Conservation (phyloP, 1,140 invertebrate genomes). For the Lordiphosa stackelbergi region DNA sequence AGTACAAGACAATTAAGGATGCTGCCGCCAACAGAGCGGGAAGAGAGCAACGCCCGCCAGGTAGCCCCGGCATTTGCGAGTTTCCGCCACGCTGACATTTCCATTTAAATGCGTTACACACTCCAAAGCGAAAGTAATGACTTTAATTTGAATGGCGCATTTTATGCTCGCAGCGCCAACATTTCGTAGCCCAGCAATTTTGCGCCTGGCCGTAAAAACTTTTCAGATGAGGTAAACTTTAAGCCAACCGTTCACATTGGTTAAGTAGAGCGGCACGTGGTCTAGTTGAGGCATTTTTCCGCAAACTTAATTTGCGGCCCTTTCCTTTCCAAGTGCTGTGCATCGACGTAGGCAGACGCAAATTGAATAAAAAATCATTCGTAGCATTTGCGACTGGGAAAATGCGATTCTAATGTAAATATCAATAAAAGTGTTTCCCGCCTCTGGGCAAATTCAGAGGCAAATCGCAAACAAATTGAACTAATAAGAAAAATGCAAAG, state of each 20-base stretch:
- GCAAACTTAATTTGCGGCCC: conserved; percentile 8
- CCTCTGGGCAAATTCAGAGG: conserved; percentile 1
- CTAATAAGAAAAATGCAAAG: conserved; percentile 10
- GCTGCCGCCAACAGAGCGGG: conserved; percentile 7
- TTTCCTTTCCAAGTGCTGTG: neutral
- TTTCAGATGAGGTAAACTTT: conserved; percentile 12
- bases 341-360: conserved; percentile 1
- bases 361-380: conserved; percentile 54
- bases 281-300: conserved; percentile 5
- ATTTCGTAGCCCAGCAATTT: conserved; percentile 10
- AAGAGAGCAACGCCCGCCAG: conserved; percentile 8
- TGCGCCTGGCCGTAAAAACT: conserved; percentile 11
- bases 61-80: conserved; percentile 33
- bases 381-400: conserved; percentile 35
- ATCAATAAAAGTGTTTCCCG: conserved; percentile 19
- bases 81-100: conserved; percentile 52
- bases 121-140: conserved; percentile 44
- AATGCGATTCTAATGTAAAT: conserved; percentile 62
- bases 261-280: conserved; percentile 8
- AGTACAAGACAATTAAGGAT: conserved; percentile 56
- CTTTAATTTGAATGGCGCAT: conserved; percentile 67
- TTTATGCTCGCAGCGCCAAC: conserved; percentile 40
- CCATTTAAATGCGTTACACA: conserved; percentile 53
- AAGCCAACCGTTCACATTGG: conserved; percentile 8
- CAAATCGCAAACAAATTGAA: conserved; percentile 20